Base-by-base conservation (phyloP, 2,888 invertebrate genomes). In the Apoda limacodes region DNA sequence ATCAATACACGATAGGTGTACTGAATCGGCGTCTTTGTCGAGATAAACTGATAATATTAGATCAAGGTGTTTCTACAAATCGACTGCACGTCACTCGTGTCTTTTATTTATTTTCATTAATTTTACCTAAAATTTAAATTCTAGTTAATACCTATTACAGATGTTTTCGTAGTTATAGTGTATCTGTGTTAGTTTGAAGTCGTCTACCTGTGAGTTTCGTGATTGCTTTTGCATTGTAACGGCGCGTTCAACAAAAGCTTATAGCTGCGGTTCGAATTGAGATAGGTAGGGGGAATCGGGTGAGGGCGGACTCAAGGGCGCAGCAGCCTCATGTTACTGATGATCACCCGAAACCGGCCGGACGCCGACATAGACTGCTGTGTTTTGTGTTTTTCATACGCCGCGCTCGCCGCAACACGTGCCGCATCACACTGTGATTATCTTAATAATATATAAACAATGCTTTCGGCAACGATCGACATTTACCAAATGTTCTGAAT, bases 401-500 rank as follows among this genome's bases (percentile, higher is more conserved):
- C 52, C 54, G 59, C 49, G 55, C 58, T 45, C 56, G 50, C 46
- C 53, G 56, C 51, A 51, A 52, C 45, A 55, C 39, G 17, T 60
- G 56, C 61, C 67, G 70, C 52, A 52, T 40, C 45, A 43, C 41
- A 39, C 34, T 39, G 33, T 30, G 26, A 44, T 30, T 21, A 15
- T 13, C 22, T 33, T 13, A 27, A 19, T 28, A 14, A 28, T 23
- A 30, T n/a, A 35, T 51, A 50, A 71, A 72, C 65, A 66, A 71
- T 74, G 68, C 48, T 48, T 40, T 46, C 39, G 48, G 52, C 49
- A 55, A 46, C 51, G 55, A 67, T 53, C 60, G 63, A 70, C 61
- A 48, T 35, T 47, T 43, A 50, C 55, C 70, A 71, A 55, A 68
- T 70, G 68, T 54, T 62, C 52, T 69, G 56, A 67, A 52, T 39